Conservation (phyloP, 2,113 vertebrate genomes). For the Rousettus leschenaultii region DNA sequence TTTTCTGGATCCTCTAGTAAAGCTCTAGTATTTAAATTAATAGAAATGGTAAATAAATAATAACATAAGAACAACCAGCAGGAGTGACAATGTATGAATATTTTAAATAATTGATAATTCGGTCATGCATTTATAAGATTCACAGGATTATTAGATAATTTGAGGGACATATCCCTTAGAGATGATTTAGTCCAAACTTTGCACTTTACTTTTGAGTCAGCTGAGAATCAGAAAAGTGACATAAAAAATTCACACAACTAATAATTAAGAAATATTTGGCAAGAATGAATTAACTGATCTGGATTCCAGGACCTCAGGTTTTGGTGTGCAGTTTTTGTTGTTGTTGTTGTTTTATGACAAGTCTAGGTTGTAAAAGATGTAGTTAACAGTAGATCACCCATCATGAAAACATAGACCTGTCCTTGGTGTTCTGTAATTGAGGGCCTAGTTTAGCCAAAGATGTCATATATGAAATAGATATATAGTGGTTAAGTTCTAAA, state of each 20-base stretch:
- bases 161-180: neutral
- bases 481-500: neutral
- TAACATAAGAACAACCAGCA: neutral
- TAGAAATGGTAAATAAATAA: neutral
- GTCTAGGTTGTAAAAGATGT: neutral
- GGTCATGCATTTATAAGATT: neutral
- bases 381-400: neutral
- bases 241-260: neutral
- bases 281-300: neutral
- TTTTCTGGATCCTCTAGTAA: neutral
- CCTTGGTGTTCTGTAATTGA: neutral
- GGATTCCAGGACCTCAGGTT: neutral
- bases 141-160: neutral
- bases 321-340: too few relatives aligned
- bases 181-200: neutral
- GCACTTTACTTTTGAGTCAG: neutral
- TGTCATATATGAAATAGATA: neutral
- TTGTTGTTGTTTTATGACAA: neutral
- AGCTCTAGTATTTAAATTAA: neutral
- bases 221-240: neutral
- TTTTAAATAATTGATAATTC: neutral
- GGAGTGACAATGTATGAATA: neutral
- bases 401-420: neutral
- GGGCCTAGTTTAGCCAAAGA: neutral
- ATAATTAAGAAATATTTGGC: neutral